phyloP scores from a whole-genome alignment of 2,797 vertebrate species.

The Xiphophorus birchmanni region DNA sequence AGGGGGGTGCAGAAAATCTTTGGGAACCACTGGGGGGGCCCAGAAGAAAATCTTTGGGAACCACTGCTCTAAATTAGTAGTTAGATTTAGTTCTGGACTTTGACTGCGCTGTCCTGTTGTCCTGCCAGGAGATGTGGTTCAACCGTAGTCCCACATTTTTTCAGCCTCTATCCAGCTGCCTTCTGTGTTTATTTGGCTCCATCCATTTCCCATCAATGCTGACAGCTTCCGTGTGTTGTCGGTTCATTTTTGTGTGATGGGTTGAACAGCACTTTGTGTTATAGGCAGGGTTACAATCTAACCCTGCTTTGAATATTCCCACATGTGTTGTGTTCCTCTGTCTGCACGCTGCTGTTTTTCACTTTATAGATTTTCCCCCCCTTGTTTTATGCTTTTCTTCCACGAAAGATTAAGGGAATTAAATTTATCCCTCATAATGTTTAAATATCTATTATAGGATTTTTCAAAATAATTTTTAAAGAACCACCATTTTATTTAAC shows the following conservation, averaged over 20 bases:
- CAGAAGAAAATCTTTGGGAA: no score
- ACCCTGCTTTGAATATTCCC: no score
- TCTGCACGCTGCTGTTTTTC: neutral
- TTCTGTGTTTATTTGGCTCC: neutral
- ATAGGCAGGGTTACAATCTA: no score
- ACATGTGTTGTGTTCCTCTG: neutral
- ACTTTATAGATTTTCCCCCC: neutral
- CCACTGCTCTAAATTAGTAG: no score
- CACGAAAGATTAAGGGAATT: neutral
- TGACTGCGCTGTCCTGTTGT: neutral
- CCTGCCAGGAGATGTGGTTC: neutral
- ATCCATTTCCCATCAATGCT: neutral
- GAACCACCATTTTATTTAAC: neutral
- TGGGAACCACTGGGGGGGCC: no score
- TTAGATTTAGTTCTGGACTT: neutral
- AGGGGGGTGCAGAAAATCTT: no score
- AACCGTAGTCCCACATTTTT: neutral
- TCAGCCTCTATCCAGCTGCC: neutral
- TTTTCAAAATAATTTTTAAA: neutral
- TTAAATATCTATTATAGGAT: neutral
- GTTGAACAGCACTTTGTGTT: neutral
- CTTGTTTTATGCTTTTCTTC: neutral
- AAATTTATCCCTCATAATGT: neutral
- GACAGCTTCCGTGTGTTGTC: neutral
- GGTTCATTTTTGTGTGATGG: neutral